phyloP scores from a whole-genome alignment of 2,888 invertebrate species.

The Mechanitis messenoides region DNA sequence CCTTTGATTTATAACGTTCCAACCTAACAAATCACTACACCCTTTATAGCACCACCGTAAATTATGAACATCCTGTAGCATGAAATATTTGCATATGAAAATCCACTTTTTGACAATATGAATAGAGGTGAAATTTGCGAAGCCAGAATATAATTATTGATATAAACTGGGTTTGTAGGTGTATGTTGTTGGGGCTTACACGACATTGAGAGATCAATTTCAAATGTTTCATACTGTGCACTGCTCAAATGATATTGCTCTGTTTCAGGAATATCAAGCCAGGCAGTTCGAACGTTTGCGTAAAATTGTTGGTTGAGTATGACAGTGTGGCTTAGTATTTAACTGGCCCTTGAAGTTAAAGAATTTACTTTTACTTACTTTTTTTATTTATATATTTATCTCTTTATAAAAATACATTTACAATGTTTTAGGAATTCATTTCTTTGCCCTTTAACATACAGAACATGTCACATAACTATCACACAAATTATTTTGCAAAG shows the following conservation, averaged over 20 bases:
- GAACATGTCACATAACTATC: too few relatives aligned
- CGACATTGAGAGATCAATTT: constrained; percentile 22
- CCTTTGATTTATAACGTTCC: constrained; percentile 32
- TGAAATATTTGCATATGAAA: constrained; percentile 5
- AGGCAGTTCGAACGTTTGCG: neutral
- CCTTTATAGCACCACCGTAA: constrained; percentile 22
- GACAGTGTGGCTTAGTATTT: neutral
- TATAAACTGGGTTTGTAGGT: constrained; percentile 8
- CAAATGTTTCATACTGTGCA: constrained; percentile 10
- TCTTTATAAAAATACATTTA: too few relatives aligned
- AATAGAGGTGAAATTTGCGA: constrained; percentile 8
- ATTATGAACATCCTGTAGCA: constrained; percentile 19
- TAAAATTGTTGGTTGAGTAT: constrained; percentile 5
- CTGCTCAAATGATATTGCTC: constrained; percentile 1
- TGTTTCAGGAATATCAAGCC: constrained; percentile 3
- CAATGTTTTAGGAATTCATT: too few relatives aligned
- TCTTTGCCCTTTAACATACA: too few relatives aligned
- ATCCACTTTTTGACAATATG: neutral
- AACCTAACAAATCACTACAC: constrained; percentile 32
- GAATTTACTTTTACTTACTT: too few relatives aligned
- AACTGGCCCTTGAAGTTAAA: neutral
- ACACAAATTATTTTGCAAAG: too few relatives aligned
- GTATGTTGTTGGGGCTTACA: constrained; percentile 20
- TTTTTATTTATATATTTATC: too few relatives aligned
- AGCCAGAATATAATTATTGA: constrained; percentile 9